These are phyloP conservation scores for Platyura marginata DNA, from an alignment of 1,140 invertebrate species.

Conservation along the genomic window DNA sequence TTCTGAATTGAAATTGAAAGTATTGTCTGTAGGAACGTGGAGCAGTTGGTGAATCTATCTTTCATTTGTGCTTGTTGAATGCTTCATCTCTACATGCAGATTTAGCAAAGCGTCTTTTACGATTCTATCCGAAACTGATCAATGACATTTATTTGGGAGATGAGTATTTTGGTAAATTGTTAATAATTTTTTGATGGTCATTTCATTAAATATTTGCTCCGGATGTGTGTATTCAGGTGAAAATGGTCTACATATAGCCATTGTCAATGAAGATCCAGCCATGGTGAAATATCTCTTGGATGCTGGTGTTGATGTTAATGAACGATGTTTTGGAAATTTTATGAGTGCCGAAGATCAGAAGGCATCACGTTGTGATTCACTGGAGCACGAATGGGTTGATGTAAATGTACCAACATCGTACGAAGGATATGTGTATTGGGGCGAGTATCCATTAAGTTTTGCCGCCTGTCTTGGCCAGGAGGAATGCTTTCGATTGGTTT, in stretches of 20 bases:
- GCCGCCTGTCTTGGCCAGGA: conserved; percentile 93
- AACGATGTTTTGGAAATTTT: conserved; percentile 85
- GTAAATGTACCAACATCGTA: conserved; percentile 79
- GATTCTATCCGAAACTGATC: conserved; percentile 86
- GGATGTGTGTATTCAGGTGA: conserved; percentile 39
- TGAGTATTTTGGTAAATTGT: conserved; percentile 84
- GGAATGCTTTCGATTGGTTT: conserved; percentile 85
- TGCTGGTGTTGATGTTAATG: conserved; percentile 75
- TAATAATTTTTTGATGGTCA: no score
- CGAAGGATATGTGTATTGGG: conserved; percentile 95
- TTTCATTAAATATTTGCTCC: no score
- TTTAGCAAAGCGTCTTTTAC: conserved; percentile 75
- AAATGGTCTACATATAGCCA: conserved; percentile 87
- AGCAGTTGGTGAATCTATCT: conserved; percentile 85
- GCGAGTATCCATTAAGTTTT: conserved; percentile 91
- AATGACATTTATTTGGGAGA: conserved; percentile 92
- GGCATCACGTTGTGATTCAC: conserved; percentile 61
- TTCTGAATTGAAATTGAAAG: conserved; percentile 1
- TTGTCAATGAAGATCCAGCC: conserved; percentile 93
- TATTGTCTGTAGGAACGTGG: conserved; percentile 56
- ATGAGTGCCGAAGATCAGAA: conserved; percentile 98
- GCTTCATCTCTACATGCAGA: conserved; percentile 81
- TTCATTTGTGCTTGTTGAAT: conserved; percentile 85
- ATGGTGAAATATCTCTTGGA: conserved; percentile 94
- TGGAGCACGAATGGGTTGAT: conserved; percentile 85